These are phyloP conservation scores for Hormiphora californensis DNA, from an alignment of 37 sponge, comb jelly and placozoan genomes.

Conservation along the genomic window DNA sequence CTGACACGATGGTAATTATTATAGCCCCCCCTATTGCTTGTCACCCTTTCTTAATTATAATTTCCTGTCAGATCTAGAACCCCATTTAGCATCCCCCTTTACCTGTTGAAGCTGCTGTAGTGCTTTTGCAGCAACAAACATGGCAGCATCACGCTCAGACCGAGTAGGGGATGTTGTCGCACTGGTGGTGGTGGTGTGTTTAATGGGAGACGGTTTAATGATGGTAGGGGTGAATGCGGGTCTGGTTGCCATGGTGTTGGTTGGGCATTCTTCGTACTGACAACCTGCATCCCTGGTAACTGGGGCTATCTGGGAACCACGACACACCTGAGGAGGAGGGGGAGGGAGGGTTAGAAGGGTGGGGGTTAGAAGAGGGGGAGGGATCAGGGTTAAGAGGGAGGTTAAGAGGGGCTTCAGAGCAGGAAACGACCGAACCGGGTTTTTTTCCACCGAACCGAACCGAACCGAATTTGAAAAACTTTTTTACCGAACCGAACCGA, in stretches of 20 bases:
- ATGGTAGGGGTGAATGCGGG: neutral
- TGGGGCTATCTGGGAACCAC: constrained; percentile 27
- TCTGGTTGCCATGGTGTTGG: neutral
- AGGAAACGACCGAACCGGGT: too few species aligned
- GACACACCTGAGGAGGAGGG: constrained; percentile 11
- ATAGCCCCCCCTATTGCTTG: neutral
- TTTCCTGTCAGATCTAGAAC: neutral
- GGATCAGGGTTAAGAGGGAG: too few species aligned
- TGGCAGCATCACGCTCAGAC: neutral
- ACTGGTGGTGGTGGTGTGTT: neutral
- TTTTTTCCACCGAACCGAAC: too few species aligned
- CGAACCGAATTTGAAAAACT: too few species aligned
- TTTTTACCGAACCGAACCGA: too few species aligned
- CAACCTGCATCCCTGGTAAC: constrained; percentile 42
- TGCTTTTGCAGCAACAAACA: constrained; percentile 20
- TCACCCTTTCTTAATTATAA: neutral
- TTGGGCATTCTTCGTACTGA: constrained; percentile 27
- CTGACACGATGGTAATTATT: too few species aligned
- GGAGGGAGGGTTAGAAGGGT: too few species aligned
- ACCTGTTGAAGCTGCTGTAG: constrained; percentile 49
- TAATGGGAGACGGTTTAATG: constrained; percentile 35
- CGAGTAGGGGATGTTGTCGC: neutral
- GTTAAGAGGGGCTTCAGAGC: too few species aligned
- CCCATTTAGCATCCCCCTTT: neutral
- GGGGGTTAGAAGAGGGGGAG: too few species aligned